A percentile compares a stretch with the other conserved stretches of the same genome.
phyloP scores from a whole-genome alignment of 2,113 vertebrate genomes.

The Anseranas semipalmata region DNA sequence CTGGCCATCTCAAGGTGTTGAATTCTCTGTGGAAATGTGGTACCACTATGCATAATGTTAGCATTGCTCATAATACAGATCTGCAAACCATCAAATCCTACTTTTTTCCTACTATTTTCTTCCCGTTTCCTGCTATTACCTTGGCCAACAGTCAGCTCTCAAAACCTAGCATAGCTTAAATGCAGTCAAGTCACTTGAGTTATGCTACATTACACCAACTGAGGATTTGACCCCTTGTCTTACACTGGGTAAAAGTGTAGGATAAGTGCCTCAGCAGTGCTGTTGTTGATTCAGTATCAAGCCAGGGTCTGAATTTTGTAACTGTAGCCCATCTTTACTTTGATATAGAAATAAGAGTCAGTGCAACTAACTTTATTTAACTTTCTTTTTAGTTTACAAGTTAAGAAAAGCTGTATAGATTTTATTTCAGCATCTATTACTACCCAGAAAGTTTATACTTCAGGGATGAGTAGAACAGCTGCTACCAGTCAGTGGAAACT shows the following conservation, averaged over 20 bases:
- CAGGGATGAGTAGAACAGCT: neutral
- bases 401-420: neutral
- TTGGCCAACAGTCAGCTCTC: neutral
- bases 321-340: neutral
- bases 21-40: neutral
- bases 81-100: neutral
- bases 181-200: neutral
- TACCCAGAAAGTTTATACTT: neutral
- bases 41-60: neutral
- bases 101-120: neutral
- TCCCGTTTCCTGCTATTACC: neutral
- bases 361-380: neutral
- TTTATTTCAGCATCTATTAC: neutral
- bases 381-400: neutral
- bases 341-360: neutral
- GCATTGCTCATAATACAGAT: neutral
- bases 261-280: neutral
- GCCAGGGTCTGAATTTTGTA: neutral
- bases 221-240: neutral
- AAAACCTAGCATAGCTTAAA: neutral
- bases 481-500: neutral
- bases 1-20: neutral
- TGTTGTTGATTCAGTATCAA: neutral
- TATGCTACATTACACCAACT: neutral
- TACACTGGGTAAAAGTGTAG: neutral